Conservation (phyloP, 2,888 invertebrate genomes). For the Pardosa pseudoannulata region DNA sequence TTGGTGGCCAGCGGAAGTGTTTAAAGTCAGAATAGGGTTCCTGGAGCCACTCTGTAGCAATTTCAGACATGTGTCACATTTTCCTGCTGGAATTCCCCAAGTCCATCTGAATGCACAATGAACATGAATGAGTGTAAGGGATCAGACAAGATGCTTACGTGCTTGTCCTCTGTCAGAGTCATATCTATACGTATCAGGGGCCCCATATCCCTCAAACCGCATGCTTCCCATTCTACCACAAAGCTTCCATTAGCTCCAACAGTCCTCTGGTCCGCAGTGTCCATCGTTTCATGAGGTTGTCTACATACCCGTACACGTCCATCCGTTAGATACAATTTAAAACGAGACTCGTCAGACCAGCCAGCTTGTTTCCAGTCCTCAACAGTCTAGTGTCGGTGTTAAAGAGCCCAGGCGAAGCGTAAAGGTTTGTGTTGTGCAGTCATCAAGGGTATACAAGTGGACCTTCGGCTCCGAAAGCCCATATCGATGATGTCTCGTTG, state of each 20-base stretch:
- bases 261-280: not conserved
- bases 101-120: not conserved
- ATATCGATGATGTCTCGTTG: no score
- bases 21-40: not conserved
- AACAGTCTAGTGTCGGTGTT: no score
- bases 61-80: not conserved
- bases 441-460: no score
- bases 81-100: not conserved
- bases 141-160: not conserved
- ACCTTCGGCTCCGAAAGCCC: no score
- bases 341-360: not conserved
- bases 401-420: no score
- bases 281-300: not conserved
- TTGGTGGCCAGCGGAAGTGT: not conserved
- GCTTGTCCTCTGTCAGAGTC: not conserved
- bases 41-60: not conserved
- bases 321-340: not conserved
- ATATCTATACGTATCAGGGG: constrained; percentile 5
- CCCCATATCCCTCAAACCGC: not conserved
- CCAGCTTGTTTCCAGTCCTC: constrained; percentile 2
- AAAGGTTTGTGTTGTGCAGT: no score
- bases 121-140: not conserved
- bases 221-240: not conserved
- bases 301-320: not conserved
- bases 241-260: not conserved